Base-by-base conservation (phyloP, 2,797 vertebrate species). In the Silurus aristotelis region DNA sequence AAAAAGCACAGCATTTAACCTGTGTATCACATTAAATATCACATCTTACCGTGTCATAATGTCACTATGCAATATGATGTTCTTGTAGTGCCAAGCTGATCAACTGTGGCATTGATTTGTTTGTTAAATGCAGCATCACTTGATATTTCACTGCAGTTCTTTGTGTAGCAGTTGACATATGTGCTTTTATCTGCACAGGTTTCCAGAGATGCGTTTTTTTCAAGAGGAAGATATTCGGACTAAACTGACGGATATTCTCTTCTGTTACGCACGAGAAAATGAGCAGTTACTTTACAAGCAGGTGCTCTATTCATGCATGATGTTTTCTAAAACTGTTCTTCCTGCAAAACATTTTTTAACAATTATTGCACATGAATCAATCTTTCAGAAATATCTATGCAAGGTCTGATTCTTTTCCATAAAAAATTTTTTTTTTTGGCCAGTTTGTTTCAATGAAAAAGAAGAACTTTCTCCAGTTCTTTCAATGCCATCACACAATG, bases 121-220 rank as follows among this genome's bases (percentile, higher is more conserved):
- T 71, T 6, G 20, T 72, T 20, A 72, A 1, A 52, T 52, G 48
- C 48, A 52, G 48, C 6, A 52, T 52, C 48, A 10, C 48, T 52
- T 76, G 52, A 76, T 13, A 43, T 68, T 25, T 22, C 10, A 4
- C 5, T 48, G 25, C 19, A 43, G 1, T 27, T n/a, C 43, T n/a
- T 48, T n/a, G 25, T 58, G 55, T 55, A 55, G 71, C 48, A 9
- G n/a, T 25, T 78, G 4, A 38, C 52, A 38, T 64, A 15, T 55
- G 48, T 66, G 2, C 6, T 1, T 31, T 31, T 60, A 17, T 27
- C 19, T 84, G 14, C 91, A 43, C 87, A 95, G 98, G 91, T 99
- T 99, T 95, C 98, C 98, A 85, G 98, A 99, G 96, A 99, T 99
- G 92, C 95, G 96, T 85, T 99, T 98, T 94, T 99, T 99, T 92